phyloP scores from a whole-genome alignment of 1,140 invertebrate species.

The Sitobion miscanthi region DNA sequence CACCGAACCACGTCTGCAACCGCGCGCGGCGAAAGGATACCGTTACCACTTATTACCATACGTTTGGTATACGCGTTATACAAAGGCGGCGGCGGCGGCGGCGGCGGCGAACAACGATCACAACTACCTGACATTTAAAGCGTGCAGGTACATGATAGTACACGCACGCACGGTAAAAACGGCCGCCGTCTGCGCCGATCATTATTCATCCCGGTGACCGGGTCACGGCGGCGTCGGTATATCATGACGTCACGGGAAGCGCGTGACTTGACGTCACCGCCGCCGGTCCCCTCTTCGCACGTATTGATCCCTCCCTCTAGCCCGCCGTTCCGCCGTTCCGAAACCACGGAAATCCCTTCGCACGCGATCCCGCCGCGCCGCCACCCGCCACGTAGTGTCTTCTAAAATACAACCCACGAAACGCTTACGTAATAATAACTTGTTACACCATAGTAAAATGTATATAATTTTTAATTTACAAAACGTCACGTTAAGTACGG shows the following conservation, averaged over 20 bases:
- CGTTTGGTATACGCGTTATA: too few species aligned
- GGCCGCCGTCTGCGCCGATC: neutral
- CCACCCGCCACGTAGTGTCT: too few species aligned
- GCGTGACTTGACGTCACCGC: conserved; percentile 33
- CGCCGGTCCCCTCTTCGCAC: conserved; percentile 16
- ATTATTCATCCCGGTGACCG: conserved; percentile 46
- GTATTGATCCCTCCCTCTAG: conserved; percentile 14
- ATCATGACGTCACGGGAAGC: conserved; percentile 33
- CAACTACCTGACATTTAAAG: neutral
- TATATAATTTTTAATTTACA: neutral
- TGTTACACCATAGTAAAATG: conserved; percentile 22
- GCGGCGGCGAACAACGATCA: neutral
- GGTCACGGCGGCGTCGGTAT: neutral
- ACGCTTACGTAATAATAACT: conserved; percentile 35
- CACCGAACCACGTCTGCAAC: conserved; percentile 49
- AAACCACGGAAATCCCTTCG: conserved; percentile 14
- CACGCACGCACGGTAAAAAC: neutral
- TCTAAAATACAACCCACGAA: neutral
- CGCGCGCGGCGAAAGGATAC: neutral
- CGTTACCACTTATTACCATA: neutral
- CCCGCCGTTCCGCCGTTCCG: neutral
- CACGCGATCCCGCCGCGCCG: neutral
- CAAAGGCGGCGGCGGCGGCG: neutral
- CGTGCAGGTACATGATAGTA: neutral
- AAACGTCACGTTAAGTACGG: conserved; percentile 21